Conservation (phyloP, 2,888 invertebrate genomes). For the Andrena hattorfiana region DNA sequence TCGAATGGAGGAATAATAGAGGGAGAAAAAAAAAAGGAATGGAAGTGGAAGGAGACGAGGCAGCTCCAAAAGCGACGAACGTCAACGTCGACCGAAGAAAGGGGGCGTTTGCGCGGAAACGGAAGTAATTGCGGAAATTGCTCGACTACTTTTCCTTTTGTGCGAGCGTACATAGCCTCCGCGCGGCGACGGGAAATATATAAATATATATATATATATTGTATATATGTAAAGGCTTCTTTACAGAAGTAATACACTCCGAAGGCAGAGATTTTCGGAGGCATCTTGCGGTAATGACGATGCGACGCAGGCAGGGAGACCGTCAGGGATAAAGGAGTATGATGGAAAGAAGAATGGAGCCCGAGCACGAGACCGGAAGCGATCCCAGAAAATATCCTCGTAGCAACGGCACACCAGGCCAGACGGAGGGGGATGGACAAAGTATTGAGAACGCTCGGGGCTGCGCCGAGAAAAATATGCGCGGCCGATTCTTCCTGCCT, state of each 20-base stretch:
- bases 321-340: constrained; percentile 36
- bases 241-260: constrained; percentile 70
- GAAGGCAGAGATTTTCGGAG: constrained; percentile 67
- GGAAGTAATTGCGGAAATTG: constrained; percentile 79
- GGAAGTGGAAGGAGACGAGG: constrained; percentile 21
- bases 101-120: constrained; percentile 69
- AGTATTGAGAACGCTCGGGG: neutral
- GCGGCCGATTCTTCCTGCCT: constrained; percentile 4
- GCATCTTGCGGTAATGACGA: constrained; percentile 71
- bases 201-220: constrained; percentile 1
- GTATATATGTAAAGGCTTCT: constrained; percentile 51
- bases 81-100: constrained; percentile 56
- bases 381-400: constrained; percentile 59
- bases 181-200: constrained; percentile 1
- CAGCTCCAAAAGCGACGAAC: constrained; percentile 47
- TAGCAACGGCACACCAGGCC: constrained; percentile 9
- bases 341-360: constrained; percentile 26
- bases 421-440: neutral
- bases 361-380: constrained; percentile 37
- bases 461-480: constrained; percentile 17
- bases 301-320: constrained; percentile 58
- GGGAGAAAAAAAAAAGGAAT: constrained; percentile 3
- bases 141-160: constrained; percentile 65
- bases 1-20: constrained; percentile 17
- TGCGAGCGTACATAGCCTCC: constrained; percentile 15